Evolutionary conservation across 2,113 vertebrate genomes (phyloP).

Genomic region (Paedocypris sp.): DNA sequence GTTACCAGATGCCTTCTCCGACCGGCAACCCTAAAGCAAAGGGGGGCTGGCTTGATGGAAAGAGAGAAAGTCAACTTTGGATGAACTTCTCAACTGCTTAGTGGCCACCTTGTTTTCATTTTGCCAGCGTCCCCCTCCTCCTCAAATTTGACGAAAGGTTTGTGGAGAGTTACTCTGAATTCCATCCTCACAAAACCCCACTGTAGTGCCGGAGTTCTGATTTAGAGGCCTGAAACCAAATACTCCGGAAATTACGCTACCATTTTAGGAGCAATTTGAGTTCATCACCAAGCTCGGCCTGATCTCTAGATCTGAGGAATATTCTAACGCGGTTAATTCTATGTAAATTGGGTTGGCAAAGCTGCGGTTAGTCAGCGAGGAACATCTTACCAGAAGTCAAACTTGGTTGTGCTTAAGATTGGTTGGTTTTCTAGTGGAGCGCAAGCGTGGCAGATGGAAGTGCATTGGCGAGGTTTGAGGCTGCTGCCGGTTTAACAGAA

Average conservation of each 20-base stretch:
- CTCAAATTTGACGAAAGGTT: slow-evolving; percentile 15
- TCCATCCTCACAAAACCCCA: slow-evolving; percentile 16
- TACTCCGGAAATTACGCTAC: neutral
- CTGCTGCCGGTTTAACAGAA: too few relatives aligned
- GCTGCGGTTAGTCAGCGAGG: too few relatives aligned
- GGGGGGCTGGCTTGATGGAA: slow-evolving; percentile 27
- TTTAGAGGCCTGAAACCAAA: neutral
- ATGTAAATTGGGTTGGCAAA: too few relatives aligned
- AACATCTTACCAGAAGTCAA: too few relatives aligned
- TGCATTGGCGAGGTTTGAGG: too few relatives aligned
- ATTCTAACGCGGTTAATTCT: too few relatives aligned
- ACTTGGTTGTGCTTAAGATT: too few relatives aligned
- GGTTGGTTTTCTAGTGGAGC: too few relatives aligned
- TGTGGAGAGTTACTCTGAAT: slow-evolving; percentile 20
- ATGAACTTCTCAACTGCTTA: slow-evolving; percentile 48
- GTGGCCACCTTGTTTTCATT: slow-evolving; percentile 42
- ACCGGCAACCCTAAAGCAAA: slow-evolving; percentile 37
- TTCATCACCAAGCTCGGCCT: neutral
- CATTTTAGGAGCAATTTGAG: neutral
- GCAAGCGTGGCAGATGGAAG: too few relatives aligned
- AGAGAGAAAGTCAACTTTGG: slow-evolving; percentile 42
- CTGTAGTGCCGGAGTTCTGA: neutral
- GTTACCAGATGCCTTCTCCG: slow-evolving; percentile 62
- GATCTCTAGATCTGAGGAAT: too few relatives aligned
- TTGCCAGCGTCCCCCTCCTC: slow-evolving; percentile 30